Evolutionary conservation across 1,140 invertebrate genomes (phyloP).

Genomic region (Trichonephila clavipes): DNA sequence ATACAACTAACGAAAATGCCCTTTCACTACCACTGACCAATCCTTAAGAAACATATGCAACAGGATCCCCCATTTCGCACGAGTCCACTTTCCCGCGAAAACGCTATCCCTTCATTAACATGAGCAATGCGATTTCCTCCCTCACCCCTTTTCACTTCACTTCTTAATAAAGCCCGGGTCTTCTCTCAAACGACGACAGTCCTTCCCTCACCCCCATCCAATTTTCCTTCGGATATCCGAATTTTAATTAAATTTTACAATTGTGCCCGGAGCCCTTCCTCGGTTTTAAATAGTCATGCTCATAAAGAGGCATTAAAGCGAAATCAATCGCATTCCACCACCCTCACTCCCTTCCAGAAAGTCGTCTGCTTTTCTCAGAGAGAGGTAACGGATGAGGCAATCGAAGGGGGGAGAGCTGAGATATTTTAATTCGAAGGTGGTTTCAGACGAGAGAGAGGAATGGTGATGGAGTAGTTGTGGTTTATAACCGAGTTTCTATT

Average conservation of each 20-base stretch:
- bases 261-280: neutral
- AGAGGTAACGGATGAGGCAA: slow-evolving; percentile 32
- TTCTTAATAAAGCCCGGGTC: slow-evolving; percentile 23
- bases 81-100: neutral
- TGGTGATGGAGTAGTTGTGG: slow-evolving; percentile 24
- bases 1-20: neutral
- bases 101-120: slow-evolving; percentile 1
- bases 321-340: neutral
- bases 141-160: slow-evolving; percentile 23
- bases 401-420: slow-evolving; percentile 1
- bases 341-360: neutral
- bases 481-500: slow-evolving; percentile 5
- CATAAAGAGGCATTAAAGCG: slow-evolving; percentile 40
- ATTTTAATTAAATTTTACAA: slow-evolving; percentile 42
- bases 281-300: slow-evolving; percentile 14
- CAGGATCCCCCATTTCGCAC: neutral
- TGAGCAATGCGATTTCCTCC: slow-evolving; percentile 34
- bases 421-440: slow-evolving; percentile 26
- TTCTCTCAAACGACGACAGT: neutral
- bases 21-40: neutral
- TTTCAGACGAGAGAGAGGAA: neutral
- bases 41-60: neutral
- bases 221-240: slow-evolving; percentile 26
- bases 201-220: slow-evolving; percentile 1
- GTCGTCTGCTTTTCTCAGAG: slow-evolving; percentile 10